These are phyloP conservation scores for Chlorodrepanis virens DNA, from an alignment of 2,113 vertebrate genomes.

Conservation along the genomic window DNA sequence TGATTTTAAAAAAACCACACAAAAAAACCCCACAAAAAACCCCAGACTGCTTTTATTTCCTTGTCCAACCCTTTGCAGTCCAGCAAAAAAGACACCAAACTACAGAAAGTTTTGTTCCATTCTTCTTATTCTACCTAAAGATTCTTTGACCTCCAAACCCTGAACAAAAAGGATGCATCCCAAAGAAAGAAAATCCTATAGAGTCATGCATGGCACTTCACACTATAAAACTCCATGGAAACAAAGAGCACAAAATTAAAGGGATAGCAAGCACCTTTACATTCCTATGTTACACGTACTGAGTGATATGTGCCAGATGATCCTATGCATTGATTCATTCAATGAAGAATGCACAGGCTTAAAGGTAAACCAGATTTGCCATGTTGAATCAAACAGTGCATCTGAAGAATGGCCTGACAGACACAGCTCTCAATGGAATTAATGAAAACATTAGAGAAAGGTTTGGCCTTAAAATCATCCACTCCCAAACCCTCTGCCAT, in stretches of 20 bases:
- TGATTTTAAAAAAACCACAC: too few species aligned
- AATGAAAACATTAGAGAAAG: neutral
- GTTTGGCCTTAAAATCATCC: neutral
- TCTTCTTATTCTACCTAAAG: neutral
- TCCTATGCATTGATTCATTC: too few species aligned
- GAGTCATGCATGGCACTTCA: neutral
- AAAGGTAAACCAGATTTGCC: neutral
- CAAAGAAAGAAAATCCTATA: neutral
- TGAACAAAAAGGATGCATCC: neutral
- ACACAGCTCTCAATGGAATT: neutral
- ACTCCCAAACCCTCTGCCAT: fast-evolving
- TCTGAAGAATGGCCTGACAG: neutral
- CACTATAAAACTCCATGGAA: neutral
- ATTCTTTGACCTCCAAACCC: neutral
- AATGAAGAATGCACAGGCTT: neutral
- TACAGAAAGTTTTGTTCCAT: neutral
- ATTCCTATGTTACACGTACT: neutral
- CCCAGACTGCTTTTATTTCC: neutral
- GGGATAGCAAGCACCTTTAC: neutral
- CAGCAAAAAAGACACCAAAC: neutral
- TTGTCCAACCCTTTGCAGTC: neutral
- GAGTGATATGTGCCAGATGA: neutral
- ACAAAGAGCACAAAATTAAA: neutral
- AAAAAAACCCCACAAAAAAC: neutral
- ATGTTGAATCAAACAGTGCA: fast-evolving